phyloP scores from a whole-genome alignment of 30 jellyfish, hydroid and myxozoan genomes.

The Aurelia aurita complex sp. Pacific region DNA sequence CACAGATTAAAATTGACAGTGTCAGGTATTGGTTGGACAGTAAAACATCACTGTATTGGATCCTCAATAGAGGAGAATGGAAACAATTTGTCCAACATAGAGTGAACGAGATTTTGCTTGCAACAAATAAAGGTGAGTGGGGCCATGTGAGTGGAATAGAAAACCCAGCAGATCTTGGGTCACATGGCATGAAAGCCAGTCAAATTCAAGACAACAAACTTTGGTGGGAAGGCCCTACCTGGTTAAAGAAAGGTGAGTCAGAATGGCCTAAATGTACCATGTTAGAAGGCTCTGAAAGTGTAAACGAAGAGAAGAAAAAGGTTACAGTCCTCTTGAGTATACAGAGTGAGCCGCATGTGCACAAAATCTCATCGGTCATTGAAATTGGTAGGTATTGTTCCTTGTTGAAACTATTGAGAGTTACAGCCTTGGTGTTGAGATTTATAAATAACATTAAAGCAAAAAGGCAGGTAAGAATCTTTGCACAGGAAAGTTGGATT shows the following conservation, averaged over 20 bases:
- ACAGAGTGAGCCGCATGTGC: not conserved
- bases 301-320: not conserved
- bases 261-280: constrained; percentile 21
- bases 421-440: not conserved
- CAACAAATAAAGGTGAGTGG: constrained; percentile 28
- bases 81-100: constrained; percentile 52
- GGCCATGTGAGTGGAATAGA: constrained; percentile 37
- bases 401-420: not conserved
- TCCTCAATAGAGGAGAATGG: constrained; percentile 42
- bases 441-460: not conserved
- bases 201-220: not conserved
- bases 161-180: constrained; percentile 53
- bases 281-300: not conserved
- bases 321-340: not conserved
- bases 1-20: constrained; percentile 10
- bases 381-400: not conserved
- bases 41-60: constrained; percentile 44
- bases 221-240: constrained; percentile 51
- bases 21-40: constrained; percentile 50
- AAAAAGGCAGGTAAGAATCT: not conserved
- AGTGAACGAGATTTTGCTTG: constrained; percentile 35
- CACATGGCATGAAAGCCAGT: constrained; percentile 37
- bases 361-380: not conserved
- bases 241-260: constrained; percentile 21
- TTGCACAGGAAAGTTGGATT: not conserved